These are phyloP conservation scores for Tamias sibiricus DNA, from an alignment of 2,113 vertebrate species.

Conservation along the genomic window DNA sequence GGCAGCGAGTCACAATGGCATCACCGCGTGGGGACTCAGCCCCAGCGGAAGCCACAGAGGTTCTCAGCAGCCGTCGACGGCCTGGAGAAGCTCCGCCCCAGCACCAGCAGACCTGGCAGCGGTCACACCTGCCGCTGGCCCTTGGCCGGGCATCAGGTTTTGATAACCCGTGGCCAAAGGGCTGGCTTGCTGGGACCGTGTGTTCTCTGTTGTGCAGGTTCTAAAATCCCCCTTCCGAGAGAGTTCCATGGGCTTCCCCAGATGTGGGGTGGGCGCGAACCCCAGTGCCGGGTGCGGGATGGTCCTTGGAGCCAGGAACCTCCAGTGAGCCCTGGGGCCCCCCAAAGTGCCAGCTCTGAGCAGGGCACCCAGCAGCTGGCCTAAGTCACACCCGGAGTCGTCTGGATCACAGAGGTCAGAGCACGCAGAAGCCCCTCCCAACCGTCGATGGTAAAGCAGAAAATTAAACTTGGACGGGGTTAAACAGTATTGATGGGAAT, in stretches of 20 bases:
- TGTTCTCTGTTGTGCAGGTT: not conserved
- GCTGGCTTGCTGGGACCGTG: not conserved
- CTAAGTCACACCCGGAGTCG: rapidly evolving
- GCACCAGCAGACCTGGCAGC: rapidly evolving
- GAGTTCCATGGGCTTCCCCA: not conserved
- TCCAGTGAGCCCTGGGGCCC: rapidly evolving
- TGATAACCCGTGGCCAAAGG: not conserved
- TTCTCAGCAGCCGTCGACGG: rapidly evolving
- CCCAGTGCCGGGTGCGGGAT: rapidly evolving
- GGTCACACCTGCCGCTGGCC: not conserved
- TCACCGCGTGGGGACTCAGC: not conserved
- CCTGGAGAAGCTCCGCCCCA: rapidly evolving
- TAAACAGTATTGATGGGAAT: not conserved
- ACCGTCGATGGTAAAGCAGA: not conserved
- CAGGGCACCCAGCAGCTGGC: not conserved
- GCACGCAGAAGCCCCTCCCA: not conserved
- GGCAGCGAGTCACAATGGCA: not conserved
- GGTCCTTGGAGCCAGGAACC: not conserved
- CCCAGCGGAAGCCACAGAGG: not conserved
- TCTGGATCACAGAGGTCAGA: not conserved
- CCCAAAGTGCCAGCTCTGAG: not conserved
- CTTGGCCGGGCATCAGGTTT: rapidly evolving
- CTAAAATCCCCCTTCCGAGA: not conserved
- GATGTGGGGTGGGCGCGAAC: not conserved
- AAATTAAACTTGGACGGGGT: not conserved